Evolutionary conservation across 2,888 invertebrate species (phyloP), one percentile per base, ranked within the genome.

Genomic region (Harmothoe impar): DNA sequence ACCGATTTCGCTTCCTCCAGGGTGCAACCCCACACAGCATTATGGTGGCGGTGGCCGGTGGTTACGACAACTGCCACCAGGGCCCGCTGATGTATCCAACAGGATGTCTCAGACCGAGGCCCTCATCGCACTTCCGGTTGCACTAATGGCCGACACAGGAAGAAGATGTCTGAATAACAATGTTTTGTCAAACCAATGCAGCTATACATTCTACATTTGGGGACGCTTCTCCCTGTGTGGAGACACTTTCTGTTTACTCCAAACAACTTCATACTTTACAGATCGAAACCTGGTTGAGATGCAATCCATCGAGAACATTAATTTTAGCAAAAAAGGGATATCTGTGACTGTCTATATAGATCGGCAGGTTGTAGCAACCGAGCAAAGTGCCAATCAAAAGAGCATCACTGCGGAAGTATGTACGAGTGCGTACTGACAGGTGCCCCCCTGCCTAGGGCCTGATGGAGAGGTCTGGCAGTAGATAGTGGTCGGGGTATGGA

Each of bases 1-100:
- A 43, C 35, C 0, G 72, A 35, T 23, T 33, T 81, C 33, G 33
- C 33, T 43, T 43, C 81, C 81, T 23, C 81, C 77, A 20, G 29
- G 17, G 62, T 5, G 12, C 20, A n/a, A 62, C 62, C 62, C 29
- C 81, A 7, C 35, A 35, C 35, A 33, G 81, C 43, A 43, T 43
- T 20, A 81, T 43, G 81, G 72, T 43, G 43, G 33, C 0, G 81
- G 81, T 43, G 35, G 35, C 15, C 23, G 35, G 35, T 81, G 25
- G 68, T 20, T 81, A 81, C 20, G 43, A 81, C 81, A 33, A 81
- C 81, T 81, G n/a, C 81, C 43, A 43, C 81, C 20, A 35, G 81
- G 35, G 20, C 17, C 0, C 43, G 81, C 81, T 43, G 43, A 81
- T 43, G 81, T 20, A 5, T n/a, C 33, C 81, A 81, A 33, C 81